Evolutionary conservation across 2,888 invertebrate genomes (phyloP), one percentile per base, ranked within the genome.

Genomic region (Thecocarcelia acutangulata): DNA sequence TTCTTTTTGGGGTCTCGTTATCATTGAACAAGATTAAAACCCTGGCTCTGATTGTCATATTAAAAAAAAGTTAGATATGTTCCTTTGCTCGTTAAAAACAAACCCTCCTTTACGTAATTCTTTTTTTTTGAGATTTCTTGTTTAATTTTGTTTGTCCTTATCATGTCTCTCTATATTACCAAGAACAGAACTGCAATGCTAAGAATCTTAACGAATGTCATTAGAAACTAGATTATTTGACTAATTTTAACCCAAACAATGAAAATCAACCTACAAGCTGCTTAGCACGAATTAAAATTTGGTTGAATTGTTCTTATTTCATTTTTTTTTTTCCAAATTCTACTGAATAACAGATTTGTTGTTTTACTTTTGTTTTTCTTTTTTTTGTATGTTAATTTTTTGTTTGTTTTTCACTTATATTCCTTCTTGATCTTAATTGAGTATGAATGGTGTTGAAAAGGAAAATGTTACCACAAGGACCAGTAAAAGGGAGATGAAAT

Each of bases 401-500:
- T 24, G 33, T 24, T 24, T 24, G 2, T 24, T 28, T 54, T 46
- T 3, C 33, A 8, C 8, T 33, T n/a, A 59, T 37, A 24, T 48
- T 59, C 44, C 54, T 48, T 21, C 56, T 74, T 82, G 50, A 78
- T 82, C 82, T 78, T 76, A 83, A 79, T 76, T 83, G 68, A 54
- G 80, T 80, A 73, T 69, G 80, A 83, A 73, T 73, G 80, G 72
- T 76, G 80, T 69, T 68, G 79, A 72, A 73, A 72, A 68, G 58
- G 56, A 76, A 76, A 83, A 80, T 79, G 72, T 64, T 76, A 76
- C 79, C 72, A 61, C 61, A 80, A 80, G 76, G 80, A 83, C 75
- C 50, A 76, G 80, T 76, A 63, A 69, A 73, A 64, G 58, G 59
- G 61, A 58, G n/a, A 63, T 15, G 72, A 46, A 56, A 8, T 58